These are phyloP conservation scores for Cassiopea xamachana DNA, from an alignment of 30 jellyfish, hydroid and myxozoan genomes.

Conservation along the genomic window DNA sequence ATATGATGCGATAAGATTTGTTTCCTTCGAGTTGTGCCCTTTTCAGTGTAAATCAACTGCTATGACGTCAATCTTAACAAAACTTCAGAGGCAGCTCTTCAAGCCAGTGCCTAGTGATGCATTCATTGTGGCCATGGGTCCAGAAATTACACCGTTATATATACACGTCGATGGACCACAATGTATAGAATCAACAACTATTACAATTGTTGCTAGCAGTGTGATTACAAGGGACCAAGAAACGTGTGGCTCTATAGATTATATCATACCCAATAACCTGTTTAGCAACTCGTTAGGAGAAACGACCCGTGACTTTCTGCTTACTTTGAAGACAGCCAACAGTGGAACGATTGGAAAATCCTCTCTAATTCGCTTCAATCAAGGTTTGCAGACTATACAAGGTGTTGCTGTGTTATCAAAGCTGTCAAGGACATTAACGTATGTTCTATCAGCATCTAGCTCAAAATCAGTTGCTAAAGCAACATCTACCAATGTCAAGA, in stretches of 20 bases:
- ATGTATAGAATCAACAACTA: constrained; percentile 57
- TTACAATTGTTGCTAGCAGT: constrained; percentile 27
- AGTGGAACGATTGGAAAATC: not conserved
- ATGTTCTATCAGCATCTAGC: constrained; percentile 54
- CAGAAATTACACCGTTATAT: constrained; percentile 56
- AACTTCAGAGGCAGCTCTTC: constrained; percentile 57
- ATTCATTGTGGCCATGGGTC: constrained; percentile 69
- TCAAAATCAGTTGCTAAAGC: constrained; percentile 55
- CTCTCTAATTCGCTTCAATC: constrained; percentile 40
- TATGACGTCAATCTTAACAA: constrained; percentile 34
- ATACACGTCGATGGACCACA: constrained; percentile 74
- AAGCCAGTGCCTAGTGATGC: constrained; percentile 73
- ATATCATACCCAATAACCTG: constrained; percentile 59
- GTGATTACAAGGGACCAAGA: constrained; percentile 25
- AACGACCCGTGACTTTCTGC: constrained; percentile 64
- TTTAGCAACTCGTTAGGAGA: constrained; percentile 80
- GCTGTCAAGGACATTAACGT: constrained; percentile 29
- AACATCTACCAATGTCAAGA: constrained; percentile 19
- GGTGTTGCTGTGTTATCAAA: constrained; percentile 51
- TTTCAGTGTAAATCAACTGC: constrained; percentile 70
- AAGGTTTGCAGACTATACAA: constrained; percentile 40
- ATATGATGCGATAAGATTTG: constrained; percentile 45
- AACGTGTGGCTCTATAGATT: constrained; percentile 63
- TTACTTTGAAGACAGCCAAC: constrained; percentile 40
- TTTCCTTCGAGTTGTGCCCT: constrained; percentile 68